phyloP scores from a whole-genome alignment of 1,140 invertebrate species.

The Melitaea cinxia region DNA sequence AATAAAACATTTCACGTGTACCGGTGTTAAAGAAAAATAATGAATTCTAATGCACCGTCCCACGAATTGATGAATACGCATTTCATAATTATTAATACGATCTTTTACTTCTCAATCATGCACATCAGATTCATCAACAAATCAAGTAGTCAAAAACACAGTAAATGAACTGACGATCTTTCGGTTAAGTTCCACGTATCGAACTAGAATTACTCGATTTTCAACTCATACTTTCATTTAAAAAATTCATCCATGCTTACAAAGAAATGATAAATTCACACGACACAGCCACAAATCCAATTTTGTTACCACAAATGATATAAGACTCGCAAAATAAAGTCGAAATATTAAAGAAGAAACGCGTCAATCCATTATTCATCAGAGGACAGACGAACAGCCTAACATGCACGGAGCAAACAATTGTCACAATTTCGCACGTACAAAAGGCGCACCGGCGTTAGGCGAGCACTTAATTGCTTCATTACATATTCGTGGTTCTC shows the following conservation, averaged over 20 bases:
- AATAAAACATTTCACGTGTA: too few relatives aligned
- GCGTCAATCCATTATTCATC: slow-evolving; percentile 4
- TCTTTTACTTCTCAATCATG: too few relatives aligned
- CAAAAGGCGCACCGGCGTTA: slow-evolving; percentile 34
- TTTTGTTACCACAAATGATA: not conserved
- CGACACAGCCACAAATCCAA: not conserved
- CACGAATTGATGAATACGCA: too few relatives aligned
- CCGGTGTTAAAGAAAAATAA: too few relatives aligned
- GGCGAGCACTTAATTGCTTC: slow-evolving; percentile 51
- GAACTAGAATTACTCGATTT: too few relatives aligned
- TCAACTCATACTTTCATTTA: not conserved
- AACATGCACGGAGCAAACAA: slow-evolving; percentile 29
- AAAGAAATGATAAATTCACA: slow-evolving; percentile 1
- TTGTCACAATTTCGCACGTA: slow-evolving; percentile 29
- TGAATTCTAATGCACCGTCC: too few relatives aligned
- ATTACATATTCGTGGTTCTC: slow-evolving; percentile 54
- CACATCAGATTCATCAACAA: too few relatives aligned
- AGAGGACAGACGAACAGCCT: slow-evolving; percentile 9
- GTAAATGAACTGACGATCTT: too few relatives aligned
- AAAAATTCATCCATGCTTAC: not conserved
- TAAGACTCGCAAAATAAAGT: not conserved
- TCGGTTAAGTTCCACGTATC: too few relatives aligned
- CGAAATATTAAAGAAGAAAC: not conserved
- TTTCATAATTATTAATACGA: too few relatives aligned
- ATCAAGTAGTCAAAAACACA: too few relatives aligned